Percentiles rank a stretch among this genome's conserved stretches.
Conservation (phyloP, 2,797 vertebrate genomes). For the Rousettus madagascariensis region DNA sequence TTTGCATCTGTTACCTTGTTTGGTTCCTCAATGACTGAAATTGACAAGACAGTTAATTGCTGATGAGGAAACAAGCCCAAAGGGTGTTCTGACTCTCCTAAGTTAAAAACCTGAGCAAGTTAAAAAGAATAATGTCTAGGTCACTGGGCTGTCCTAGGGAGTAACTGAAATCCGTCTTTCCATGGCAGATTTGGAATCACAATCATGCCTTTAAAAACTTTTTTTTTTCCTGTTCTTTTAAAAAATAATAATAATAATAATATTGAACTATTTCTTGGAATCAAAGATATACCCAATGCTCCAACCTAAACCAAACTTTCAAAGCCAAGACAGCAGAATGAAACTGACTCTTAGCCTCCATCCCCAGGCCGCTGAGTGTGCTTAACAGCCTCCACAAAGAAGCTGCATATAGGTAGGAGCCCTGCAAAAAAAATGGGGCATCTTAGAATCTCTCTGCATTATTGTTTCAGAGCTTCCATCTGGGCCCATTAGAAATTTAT, state of each 20-base stretch:
- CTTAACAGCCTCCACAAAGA: neutral
- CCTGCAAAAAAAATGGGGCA: neutral
- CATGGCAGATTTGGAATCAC: neutral
- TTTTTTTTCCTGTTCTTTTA: neutral
- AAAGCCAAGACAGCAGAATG: neutral
- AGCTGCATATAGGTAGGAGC: neutral
- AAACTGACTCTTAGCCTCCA: neutral
- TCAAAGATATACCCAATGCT: neutral
- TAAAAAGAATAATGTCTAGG: neutral
- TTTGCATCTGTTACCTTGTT: neutral
- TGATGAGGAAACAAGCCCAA: neutral
- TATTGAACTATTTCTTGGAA: conserved; percentile 10
- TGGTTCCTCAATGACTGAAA: neutral
- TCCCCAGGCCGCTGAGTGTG: neutral
- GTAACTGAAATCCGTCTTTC: neutral
- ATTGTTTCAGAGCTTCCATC: neutral
- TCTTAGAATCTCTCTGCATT: neutral
- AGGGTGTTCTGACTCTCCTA: neutral
- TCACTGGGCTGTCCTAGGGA: neutral
- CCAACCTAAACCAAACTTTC: conserved; percentile 8
- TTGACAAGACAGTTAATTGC: neutral
- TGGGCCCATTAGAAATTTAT: neutral
- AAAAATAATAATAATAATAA: neutral
- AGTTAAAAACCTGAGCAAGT: neutral
- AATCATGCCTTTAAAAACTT: neutral